These are phyloP conservation scores for Rhizomys pruinosus DNA, from an alignment of 2,113 vertebrate genomes.

Conservation along the genomic window DNA sequence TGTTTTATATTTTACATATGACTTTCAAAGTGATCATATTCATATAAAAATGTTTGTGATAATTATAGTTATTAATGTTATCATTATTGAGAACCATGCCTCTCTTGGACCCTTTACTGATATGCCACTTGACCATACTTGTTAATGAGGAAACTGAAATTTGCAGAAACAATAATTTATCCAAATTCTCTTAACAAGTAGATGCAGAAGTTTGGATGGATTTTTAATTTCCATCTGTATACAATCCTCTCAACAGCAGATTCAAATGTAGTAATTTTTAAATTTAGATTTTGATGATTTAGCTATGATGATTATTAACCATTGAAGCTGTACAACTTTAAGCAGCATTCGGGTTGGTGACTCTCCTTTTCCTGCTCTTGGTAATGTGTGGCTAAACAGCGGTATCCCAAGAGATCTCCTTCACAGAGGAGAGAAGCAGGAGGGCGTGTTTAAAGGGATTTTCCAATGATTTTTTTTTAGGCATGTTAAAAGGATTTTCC, in stretches of 20 bases:
- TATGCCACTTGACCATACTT: not conserved
- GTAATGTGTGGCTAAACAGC: not conserved
- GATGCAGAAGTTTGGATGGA: not conserved
- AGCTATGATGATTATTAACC: not conserved
- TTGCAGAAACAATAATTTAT: not conserved
- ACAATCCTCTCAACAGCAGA: not conserved
- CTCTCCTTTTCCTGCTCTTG: not conserved
- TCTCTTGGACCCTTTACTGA: not conserved
- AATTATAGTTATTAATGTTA: no score
- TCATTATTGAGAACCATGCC: not conserved
- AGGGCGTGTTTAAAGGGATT: not conserved
- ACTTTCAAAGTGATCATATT: slow-evolving; percentile 18
- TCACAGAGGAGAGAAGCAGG: not conserved
- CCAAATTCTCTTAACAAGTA: slow-evolving; percentile 15
- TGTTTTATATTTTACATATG: slow-evolving; percentile 30
- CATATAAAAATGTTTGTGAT: not conserved
- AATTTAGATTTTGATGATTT: not conserved
- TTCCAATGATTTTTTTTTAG: not conserved
- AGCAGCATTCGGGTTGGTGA: not conserved
- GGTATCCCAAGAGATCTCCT: not conserved
- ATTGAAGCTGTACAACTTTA: not conserved
- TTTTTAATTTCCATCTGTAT: not conserved
- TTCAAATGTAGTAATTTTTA: slow-evolving; percentile 17
- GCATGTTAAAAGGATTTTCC: no score
- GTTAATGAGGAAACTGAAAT: not conserved